Base-by-base conservation (phyloP, 2,113 vertebrate genomes). In the Laterallus jamaicensis region DNA sequence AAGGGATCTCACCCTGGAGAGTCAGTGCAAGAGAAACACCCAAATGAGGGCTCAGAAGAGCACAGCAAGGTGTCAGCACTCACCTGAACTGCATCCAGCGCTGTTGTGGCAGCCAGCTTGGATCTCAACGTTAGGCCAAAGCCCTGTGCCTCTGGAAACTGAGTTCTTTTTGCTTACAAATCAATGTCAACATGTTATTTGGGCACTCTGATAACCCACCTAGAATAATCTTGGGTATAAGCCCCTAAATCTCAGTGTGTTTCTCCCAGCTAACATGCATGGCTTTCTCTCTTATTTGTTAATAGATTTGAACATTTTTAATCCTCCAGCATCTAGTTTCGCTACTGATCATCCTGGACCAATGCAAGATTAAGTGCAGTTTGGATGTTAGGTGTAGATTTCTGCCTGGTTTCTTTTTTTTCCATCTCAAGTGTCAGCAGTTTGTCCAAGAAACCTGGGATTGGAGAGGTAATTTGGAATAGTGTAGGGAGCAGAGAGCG, bases 41-140 rank as follows among this genome's bases (percentile, higher is more conserved):
- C 1, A 44, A 84, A 32, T 3, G n/a, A 63, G 12, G 15, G 18
- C 13, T 84, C 26, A 19, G 49, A 78, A 77, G 31, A 50, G 49
- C 50, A 32, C 9, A 22, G 55, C 15, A 28, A 55, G 15, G 7
- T 24, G 17, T 60, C 55, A 10, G 50, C 17, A 11, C n/a, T 50
- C n/a, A 3, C 42, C 77, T 35, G 19, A 67, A 21, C 26, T 42
- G 26, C 42, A 14, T 3, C 0, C 0, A 39, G 16, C 47, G 2
- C 35, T 67, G 42, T 20, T 64, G 0, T 8, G 35, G 5, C 1
- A 2, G 29, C 59, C 69, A 69, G 4, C 60, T 74, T 1, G 0
- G 18, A 17, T 21, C 17, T 59, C 32, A 35, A 31, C 52, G 44
- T 31, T 17, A 15, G 28, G 14, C 25, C 60, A 78, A 32, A 66